These are phyloP conservation scores for Hirundo rustica DNA, from an alignment of 2,797 vertebrate genomes.

Conservation along the genomic window DNA sequence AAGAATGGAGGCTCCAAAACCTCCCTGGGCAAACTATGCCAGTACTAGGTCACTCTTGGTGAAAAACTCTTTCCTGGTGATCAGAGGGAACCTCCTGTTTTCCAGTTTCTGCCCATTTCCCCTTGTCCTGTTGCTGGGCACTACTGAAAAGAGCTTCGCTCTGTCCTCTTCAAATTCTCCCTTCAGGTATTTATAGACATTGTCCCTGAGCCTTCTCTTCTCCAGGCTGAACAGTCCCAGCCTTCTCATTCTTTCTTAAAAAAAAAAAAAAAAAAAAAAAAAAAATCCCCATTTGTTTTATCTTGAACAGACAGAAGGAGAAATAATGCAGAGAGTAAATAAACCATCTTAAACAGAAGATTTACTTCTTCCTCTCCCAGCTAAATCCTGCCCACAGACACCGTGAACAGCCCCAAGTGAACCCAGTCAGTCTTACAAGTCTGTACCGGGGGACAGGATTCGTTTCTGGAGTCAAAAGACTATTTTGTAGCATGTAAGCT, in stretches of 20 bases:
- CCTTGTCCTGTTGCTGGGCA: background rate
- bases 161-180: background rate
- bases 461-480: background rate
- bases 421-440: background rate
- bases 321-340: background rate
- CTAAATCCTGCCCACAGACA: background rate
- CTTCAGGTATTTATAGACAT: background rate
- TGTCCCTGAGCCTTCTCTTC: background rate
- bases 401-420: background rate
- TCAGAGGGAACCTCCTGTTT: background rate
- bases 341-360: background rate
- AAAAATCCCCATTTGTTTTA: background rate
- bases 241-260: background rate
- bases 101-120: background rate
- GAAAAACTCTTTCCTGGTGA: background rate
- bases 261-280: background rate
- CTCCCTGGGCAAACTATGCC: background rate
- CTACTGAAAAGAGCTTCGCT: background rate
- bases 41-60: background rate
- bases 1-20: background rate
- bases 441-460: background rate
- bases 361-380: background rate
- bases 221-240: background rate
- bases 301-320: background rate
- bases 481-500: background rate